Conservation (phyloP, 2,113 vertebrate species). For the Gallinago jamesoni region DNA sequence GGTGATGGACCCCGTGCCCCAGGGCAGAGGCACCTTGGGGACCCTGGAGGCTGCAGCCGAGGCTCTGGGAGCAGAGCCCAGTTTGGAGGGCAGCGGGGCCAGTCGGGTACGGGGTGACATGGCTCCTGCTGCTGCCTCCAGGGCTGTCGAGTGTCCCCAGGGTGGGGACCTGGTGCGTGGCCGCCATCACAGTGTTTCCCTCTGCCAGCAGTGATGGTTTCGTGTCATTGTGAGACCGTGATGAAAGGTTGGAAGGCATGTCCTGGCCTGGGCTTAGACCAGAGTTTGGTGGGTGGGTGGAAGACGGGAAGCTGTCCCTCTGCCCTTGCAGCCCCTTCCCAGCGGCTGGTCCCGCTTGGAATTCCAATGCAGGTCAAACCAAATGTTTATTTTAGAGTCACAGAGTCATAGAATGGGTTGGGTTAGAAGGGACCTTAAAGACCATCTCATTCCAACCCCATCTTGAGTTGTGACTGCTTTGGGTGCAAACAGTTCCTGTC, state of each 20-base stretch:
- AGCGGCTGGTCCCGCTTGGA: not conserved
- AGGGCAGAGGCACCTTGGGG: not conserved
- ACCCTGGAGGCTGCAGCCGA: not conserved
- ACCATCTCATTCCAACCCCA: no score
- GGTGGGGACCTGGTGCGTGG: no score
- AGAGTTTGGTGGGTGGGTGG: rapidly evolving
- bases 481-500: not conserved
- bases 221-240: not conserved
- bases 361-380: rapidly evolving
- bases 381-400: not conserved
- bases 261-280: not conserved
- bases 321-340: not conserved
- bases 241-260: not conserved
- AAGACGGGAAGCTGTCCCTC: not conserved
- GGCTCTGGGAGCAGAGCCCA: not conserved
- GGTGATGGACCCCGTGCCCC: not conserved
- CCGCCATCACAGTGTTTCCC: not conserved
- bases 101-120: rapidly evolving
- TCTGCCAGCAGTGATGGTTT: not conserved
- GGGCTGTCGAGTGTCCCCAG: no score
- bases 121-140: not conserved
- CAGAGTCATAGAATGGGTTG: no score
- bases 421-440: no score
- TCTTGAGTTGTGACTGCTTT: not conserved
- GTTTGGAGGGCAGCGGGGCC: not conserved